Percentiles rank a stretch among this genome's conserved stretches.
phyloP scores from a whole-genome alignment of 2,888 invertebrate genomes.

The Leptinotarsa rubiginosa region DNA sequence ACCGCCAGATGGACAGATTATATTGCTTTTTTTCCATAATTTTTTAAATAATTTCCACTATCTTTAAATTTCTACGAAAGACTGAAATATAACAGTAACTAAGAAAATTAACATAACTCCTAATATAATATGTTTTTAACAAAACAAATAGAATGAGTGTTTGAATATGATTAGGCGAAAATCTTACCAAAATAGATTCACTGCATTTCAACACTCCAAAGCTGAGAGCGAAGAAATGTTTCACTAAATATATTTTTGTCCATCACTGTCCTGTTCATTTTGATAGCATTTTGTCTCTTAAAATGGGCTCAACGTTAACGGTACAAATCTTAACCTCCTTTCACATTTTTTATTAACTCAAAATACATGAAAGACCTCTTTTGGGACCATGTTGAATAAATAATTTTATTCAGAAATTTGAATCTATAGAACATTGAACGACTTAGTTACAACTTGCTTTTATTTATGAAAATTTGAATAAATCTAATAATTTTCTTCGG shows the following conservation, averaged over 20 bases:
- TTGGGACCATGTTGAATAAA: no score
- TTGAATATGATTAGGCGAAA: slow-evolving; percentile 10
- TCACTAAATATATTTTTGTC: slow-evolving; percentile 15
- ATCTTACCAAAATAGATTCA: slow-evolving; percentile 17
- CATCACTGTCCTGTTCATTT: slow-evolving; percentile 16
- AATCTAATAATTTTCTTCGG: no score
- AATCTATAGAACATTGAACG: no score
- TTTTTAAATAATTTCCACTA: slow-evolving; percentile 17
- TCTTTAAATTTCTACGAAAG: slow-evolving; percentile 10
- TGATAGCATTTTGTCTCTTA: slow-evolving; percentile 18
- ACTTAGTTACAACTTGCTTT: no score
- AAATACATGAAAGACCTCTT: background rate
- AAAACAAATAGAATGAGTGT: background rate
- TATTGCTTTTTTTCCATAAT: slow-evolving; percentile 33
- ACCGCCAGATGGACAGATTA: slow-evolving; percentile 35
- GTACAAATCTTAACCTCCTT: slow-evolving; percentile 8
- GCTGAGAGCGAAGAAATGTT: slow-evolving; percentile 6
- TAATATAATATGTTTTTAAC: background rate
- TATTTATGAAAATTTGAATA: no score
- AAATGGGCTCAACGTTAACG: slow-evolving; percentile 8
- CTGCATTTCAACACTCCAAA: slow-evolving; percentile 2
- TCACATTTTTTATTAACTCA: background rate
- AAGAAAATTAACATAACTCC: background rate
- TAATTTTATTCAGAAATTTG: no score
- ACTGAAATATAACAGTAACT: slow-evolving; percentile 2